Percentiles rank a stretch among this genome's conserved stretches.
Conservation (phyloP, 2,888 invertebrate genomes). For the Deroplatys truncata region DNA sequence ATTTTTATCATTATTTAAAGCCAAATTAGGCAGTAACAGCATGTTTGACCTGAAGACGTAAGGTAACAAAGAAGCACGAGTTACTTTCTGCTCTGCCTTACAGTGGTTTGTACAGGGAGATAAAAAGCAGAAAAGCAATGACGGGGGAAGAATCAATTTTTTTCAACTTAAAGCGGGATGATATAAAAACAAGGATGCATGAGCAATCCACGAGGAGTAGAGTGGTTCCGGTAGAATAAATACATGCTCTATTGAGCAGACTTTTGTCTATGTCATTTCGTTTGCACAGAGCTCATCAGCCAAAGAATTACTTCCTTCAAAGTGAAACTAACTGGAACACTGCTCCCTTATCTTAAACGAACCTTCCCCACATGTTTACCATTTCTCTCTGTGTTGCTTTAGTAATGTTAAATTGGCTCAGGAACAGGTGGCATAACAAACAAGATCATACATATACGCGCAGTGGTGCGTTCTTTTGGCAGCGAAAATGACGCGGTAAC, state of each 20-base stretch:
- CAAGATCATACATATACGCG: too few relatives aligned
- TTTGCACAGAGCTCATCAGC: not conserved
- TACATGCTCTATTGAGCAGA: not conserved
- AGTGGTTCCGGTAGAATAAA: not conserved
- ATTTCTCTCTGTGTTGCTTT: too few relatives aligned
- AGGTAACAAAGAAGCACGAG: not conserved
- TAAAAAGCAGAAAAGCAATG: not conserved
- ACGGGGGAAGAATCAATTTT: not conserved
- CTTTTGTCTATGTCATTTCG: not conserved
- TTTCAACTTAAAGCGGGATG: not conserved
- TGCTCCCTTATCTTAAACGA: too few relatives aligned
- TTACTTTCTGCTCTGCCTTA: not conserved
- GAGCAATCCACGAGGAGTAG: not conserved
- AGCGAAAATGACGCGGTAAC: too few relatives aligned
- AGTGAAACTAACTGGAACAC: too few relatives aligned
- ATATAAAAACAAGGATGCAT: not conserved
- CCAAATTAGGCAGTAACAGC: too few relatives aligned
- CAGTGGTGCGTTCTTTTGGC: too few relatives aligned
- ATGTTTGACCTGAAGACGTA: too few relatives aligned
- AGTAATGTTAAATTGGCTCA: too few relatives aligned
- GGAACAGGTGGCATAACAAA: too few relatives aligned
- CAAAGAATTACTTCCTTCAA: not conserved
- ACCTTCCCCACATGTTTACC: too few relatives aligned
- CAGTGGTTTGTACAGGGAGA: not conserved
- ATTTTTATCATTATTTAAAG: too few relatives aligned